These are phyloP conservation scores for Leptopilina clavipes DNA, from an alignment of 1,140 invertebrate species.

Conservation along the genomic window DNA sequence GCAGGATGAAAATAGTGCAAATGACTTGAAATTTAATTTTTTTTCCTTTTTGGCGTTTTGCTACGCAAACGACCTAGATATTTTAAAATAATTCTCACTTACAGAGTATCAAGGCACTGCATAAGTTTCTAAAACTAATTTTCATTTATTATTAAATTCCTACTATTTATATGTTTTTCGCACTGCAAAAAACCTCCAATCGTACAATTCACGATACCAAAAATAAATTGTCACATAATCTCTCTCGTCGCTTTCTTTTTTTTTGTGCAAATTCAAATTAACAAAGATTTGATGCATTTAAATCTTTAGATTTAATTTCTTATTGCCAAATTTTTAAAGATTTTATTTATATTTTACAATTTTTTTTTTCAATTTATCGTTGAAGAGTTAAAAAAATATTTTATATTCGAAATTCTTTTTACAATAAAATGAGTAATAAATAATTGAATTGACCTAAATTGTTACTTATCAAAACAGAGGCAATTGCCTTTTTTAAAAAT, in stretches of 20 bases:
- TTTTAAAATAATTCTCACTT: slow-evolving; percentile 44
- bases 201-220: background rate
- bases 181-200: background rate
- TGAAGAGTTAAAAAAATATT: too few relatives aligned
- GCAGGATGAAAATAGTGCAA: slow-evolving; percentile 11
- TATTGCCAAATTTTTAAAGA: too few relatives aligned
- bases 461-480: too few relatives aligned
- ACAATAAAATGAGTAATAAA: too few relatives aligned
- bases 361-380: too few relatives aligned
- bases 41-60: slow-evolving; percentile 3
- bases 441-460: too few relatives aligned
- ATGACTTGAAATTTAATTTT: background rate
- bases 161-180: slow-evolving; percentile 29
- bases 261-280: background rate
- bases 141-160: background rate
- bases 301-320: too few relatives aligned
- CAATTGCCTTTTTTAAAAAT: too few relatives aligned
- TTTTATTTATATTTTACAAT: too few relatives aligned
- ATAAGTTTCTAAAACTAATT: slow-evolving; percentile 40
- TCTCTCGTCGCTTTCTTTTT: background rate
- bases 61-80: background rate
- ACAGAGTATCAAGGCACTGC: slow-evolving; percentile 49
- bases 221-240: slow-evolving; percentile 5
- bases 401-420: too few relatives aligned
- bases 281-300: too few relatives aligned